Percentiles rank a stretch among this genome's conserved stretches.
Conservation (phyloP, 2,797 vertebrate genomes). For the Tolypeutes matacus region DNA sequence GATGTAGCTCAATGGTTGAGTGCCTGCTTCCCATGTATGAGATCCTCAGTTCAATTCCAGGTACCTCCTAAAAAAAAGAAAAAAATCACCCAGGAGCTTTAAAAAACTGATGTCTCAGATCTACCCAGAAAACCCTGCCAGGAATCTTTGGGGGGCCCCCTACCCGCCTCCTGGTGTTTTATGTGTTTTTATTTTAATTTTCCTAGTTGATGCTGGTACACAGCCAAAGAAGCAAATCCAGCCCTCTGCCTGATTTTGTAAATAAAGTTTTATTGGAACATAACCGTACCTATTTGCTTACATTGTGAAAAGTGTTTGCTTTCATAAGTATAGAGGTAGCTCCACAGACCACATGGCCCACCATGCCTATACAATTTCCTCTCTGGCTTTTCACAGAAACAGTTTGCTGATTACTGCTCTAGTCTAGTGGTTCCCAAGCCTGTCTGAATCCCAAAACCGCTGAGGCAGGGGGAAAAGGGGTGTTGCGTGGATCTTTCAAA, state of each 20-base stretch:
- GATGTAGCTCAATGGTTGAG: too few species aligned
- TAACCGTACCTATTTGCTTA: not conserved
- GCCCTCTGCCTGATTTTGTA: not conserved
- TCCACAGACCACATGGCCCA: too few species aligned
- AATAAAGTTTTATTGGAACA: not conserved
- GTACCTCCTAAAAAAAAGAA: too few species aligned
- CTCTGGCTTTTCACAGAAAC: too few species aligned
- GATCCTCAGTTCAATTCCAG: too few species aligned
- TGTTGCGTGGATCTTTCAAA: not conserved
- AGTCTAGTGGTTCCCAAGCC: too few species aligned
- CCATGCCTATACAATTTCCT: too few species aligned
- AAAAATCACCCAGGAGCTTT: not conserved
- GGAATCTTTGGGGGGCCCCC: not conserved
- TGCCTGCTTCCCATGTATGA: too few species aligned
- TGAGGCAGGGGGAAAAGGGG: not conserved
- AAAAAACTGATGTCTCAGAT: not conserved
- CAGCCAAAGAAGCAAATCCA: not conserved
- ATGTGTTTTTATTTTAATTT: not conserved
- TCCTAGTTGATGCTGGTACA: not conserved
- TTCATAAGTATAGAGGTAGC: not conserved
- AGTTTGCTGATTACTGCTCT: too few species aligned
- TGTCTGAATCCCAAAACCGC: not conserved
- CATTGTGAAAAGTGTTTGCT: not conserved
- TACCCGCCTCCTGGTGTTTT: not conserved
- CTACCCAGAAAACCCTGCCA: not conserved